phyloP scores from a whole-genome alignment of 2,797 vertebrate species.

The Chiloscyllium punctatum region DNA sequence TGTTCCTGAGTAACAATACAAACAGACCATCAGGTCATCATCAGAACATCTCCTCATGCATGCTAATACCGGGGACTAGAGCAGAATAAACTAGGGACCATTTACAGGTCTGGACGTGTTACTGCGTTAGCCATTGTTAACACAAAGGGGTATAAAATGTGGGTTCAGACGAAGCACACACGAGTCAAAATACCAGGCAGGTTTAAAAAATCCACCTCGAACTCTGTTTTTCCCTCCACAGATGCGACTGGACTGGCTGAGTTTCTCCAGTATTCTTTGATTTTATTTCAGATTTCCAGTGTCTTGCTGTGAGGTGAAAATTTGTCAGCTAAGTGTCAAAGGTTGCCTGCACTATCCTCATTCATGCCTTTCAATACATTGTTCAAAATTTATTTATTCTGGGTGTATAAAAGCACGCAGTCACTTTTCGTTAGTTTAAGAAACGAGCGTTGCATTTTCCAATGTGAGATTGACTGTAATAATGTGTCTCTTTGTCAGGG shows the following conservation, averaged over 20 bases:
- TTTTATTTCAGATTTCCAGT: too few species aligned
- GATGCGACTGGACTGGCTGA: too few species aligned
- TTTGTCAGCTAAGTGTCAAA: too few species aligned
- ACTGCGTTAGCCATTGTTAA: not conserved
- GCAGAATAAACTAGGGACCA: not conserved
- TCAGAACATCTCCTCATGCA: not conserved
- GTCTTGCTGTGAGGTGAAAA: too few species aligned
- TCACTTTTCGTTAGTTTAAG: not conserved
- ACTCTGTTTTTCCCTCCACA: too few species aligned
- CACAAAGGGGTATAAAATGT: not conserved
- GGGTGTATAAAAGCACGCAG: not conserved
- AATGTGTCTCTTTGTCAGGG: not conserved
- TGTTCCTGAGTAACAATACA: not conserved
- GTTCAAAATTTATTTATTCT: not conserved
- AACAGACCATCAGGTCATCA: not conserved
- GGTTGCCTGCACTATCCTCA: too few species aligned
- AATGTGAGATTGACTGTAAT: not conserved
- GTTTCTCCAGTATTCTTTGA: too few species aligned
- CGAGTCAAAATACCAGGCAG: not conserved
- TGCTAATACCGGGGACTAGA: not conserved
- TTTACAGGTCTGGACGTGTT: not conserved
- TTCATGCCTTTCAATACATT: not conserved
- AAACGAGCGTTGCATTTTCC: not conserved
- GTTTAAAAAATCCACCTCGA: not conserved
- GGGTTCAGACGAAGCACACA: not conserved